phyloP scores from a whole-genome alignment of 1,140 invertebrate species.

The Lordiphosa stackelbergi region DNA sequence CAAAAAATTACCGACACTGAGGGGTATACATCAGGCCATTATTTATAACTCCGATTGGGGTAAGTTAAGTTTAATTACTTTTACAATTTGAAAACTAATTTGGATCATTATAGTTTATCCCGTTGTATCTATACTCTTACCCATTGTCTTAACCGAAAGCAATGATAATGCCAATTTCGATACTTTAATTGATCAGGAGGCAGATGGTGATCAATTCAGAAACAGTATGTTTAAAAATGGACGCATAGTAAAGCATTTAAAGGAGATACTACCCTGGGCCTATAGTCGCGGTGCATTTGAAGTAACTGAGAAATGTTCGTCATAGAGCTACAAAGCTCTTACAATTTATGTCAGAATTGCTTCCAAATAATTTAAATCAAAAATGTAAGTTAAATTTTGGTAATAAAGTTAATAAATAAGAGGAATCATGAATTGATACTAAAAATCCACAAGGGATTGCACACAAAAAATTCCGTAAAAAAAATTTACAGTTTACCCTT shows the following conservation, averaged over 20 bases:
- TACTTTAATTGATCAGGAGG: conserved; percentile 34
- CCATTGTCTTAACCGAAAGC: conserved; percentile 42
- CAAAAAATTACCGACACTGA: conserved; percentile 39
- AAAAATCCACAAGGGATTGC: too few species aligned
- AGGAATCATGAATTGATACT: too few species aligned
- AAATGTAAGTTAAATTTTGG: too few species aligned
- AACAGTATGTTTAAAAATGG: conserved; percentile 37
- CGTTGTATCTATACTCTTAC: conserved; percentile 36
- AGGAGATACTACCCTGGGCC: conserved; percentile 57
- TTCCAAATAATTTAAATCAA: too few species aligned
- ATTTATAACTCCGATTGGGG: conserved; percentile 54
- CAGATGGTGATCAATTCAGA: conserved; percentile 37
- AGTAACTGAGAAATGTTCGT: conserved; percentile 4
- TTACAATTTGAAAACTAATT: neutral
- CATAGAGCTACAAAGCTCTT: conserved; percentile 6
- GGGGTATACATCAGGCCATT: conserved; percentile 38
- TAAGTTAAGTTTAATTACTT: conserved; percentile 8
- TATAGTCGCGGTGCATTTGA: conserved; percentile 55
- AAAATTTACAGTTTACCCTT: too few species aligned
- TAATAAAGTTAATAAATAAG: too few species aligned
- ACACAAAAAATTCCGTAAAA: too few species aligned
- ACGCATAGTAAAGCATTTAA: conserved; percentile 28
- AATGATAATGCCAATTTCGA: conserved; percentile 57
- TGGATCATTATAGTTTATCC: conserved; percentile 35
- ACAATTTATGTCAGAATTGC: too few species aligned